A percentile compares a stretch with the other conserved stretches of the same genome.
Evolutionary conservation across 1,140 invertebrate species (phyloP).

Genomic region (Spodoptera frugiperda): DNA sequence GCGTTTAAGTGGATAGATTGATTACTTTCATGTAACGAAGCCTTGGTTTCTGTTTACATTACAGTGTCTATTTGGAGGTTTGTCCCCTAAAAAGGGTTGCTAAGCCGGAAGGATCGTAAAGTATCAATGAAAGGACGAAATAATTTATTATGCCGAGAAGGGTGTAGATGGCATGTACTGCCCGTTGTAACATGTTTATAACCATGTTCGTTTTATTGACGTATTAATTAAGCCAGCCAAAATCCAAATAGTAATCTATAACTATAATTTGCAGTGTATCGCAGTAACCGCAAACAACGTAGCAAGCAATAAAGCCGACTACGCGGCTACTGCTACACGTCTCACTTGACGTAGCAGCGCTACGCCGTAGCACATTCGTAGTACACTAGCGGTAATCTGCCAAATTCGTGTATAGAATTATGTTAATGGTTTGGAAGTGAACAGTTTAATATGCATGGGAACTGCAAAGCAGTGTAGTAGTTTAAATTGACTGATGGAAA

Average conservation of each 20-base stretch:
- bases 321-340: slow-evolving; percentile 16
- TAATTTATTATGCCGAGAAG: not conserved
- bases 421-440: slow-evolving; percentile 2
- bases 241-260: slow-evolving; percentile 1
- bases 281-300: slow-evolving; percentile 22
- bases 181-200: no score
- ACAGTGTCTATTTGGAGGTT: no score
- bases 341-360: slow-evolving; percentile 40
- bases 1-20: no score
- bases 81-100: not conserved
- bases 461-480: not conserved
- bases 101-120: not conserved
- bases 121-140: not conserved
- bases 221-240: no score
- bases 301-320: slow-evolving; percentile 31
- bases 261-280: not conserved
- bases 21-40: no score
- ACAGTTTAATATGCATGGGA: not conserved
- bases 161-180: not conserved
- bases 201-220: no score
- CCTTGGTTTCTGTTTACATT: no score
- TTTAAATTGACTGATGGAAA: not conserved
- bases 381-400: slow-evolving; percentile 17
- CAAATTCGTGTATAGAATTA: slow-evolving; percentile 29
- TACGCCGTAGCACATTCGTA: slow-evolving; percentile 37